These are phyloP conservation scores for Caenorhabditis plicata DNA, from an alignment of 2,888 invertebrate species.

Conservation along the genomic window DNA sequence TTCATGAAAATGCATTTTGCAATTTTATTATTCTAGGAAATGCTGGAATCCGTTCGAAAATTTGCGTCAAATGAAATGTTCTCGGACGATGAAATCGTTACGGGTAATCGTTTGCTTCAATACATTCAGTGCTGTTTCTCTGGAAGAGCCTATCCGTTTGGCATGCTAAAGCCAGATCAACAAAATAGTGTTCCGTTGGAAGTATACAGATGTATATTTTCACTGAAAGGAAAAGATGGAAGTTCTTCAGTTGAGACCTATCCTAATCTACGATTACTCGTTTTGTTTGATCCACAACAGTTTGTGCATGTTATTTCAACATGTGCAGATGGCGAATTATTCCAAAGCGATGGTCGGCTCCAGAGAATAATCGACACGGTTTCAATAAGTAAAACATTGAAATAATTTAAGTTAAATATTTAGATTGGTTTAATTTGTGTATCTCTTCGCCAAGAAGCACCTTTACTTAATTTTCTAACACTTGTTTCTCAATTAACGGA, in stretches of 20 bases:
- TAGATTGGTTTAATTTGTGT: conserved; percentile 35
- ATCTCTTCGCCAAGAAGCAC: conserved; percentile 15
- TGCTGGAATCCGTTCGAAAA: conserved; percentile 52
- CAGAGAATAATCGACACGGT: conserved; percentile 46
- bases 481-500: conserved; percentile 31
- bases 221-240: conserved; percentile 37
- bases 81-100: conserved; percentile 68
- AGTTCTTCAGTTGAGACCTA: conserved; percentile 32
- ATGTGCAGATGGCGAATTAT: conserved; percentile 53
- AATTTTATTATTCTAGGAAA: no score
- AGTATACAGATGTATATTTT: conserved; percentile 45
- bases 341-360: conserved; percentile 36
- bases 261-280: conserved; percentile 71
- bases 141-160: conserved; percentile 81
- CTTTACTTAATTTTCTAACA: conserved; percentile 27
- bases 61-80: conserved; percentile 48
- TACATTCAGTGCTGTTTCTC: conserved; percentile 83
- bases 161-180: conserved; percentile 65
- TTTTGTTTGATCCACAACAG: conserved; percentile 80
- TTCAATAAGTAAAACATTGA: neutral
- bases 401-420: neutral
- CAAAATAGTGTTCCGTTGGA: conserved; percentile 49
- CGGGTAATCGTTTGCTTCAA: conserved; percentile 82
- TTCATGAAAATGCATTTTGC: no score
- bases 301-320: conserved; percentile 60